phyloP scores from a whole-genome alignment of 2,888 invertebrate genomes.

The Andrena minutula region DNA sequence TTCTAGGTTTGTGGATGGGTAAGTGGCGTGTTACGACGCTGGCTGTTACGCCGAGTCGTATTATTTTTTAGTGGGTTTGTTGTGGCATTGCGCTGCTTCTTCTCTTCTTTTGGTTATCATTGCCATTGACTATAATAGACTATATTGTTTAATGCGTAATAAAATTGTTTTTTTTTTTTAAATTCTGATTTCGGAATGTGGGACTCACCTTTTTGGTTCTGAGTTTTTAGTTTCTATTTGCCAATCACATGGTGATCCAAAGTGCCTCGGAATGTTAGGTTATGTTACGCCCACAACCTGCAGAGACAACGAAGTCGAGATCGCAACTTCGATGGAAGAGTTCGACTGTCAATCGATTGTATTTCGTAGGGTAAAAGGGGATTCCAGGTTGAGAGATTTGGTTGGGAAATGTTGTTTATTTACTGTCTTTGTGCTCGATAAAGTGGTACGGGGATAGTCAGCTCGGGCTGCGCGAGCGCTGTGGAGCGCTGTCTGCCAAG shows the following conservation, averaged over 20 bases:
- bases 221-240: not conserved
- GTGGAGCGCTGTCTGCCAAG: not conserved
- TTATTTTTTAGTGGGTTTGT: constrained; percentile 18
- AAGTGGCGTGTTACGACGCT: not conserved
- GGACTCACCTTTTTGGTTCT: not conserved
- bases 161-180: not conserved
- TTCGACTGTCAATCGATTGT: not conserved
- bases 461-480: not conserved
- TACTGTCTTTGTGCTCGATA: not conserved
- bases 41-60: constrained; percentile 12
- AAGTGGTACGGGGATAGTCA: constrained; percentile 2
- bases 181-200: not conserved
- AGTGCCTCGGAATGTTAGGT: constrained; percentile 29
- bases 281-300: constrained; percentile 31
- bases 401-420: constrained; percentile 21
- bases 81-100: not conserved
- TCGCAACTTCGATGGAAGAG: not conserved
- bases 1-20: not conserved
- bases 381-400: not conserved
- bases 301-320: not conserved
- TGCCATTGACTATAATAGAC: constrained; percentile 12
- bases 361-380: not conserved
- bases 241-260: constrained; percentile 3
- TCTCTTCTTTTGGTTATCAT: constrained; percentile 8
- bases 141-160: not conserved